Evolutionary conservation across 2,888 invertebrate species (phyloP), one percentile per base, ranked within the genome.

Genomic region (Thalpophila matura): DNA sequence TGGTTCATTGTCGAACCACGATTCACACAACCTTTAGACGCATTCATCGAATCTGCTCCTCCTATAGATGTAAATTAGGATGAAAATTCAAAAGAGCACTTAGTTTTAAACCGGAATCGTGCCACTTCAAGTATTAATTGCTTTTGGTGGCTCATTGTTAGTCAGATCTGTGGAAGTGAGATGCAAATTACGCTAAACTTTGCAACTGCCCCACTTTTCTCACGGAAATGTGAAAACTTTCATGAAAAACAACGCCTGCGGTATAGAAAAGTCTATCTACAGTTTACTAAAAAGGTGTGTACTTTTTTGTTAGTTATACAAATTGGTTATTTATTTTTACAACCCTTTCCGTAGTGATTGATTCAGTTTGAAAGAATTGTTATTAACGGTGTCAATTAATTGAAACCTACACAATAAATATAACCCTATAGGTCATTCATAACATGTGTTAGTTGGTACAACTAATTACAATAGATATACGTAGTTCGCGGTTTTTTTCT

Each of bases 81-180:
- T 87, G 89, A 91, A 90, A 92, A 91, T 91, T 91, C 90, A 90
- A 91, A 93, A 91, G 92, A 93, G 91, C 92, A 91, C 91, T 91
- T 91, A 91, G 89, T 92, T 92, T 91, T 85, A 91, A 91, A 89
- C 90, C 90, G 89, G 90, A 91, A 92, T 91, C 89, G 87, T 87
- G 88, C 86, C 89, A 91, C 92, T 93, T 92, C 86, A 91, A 93
- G 93, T 93, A 94, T 93, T 94, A 94, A 94, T 94, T 94, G 94
- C 93, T 93, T 93, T 94, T 91, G 89, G 89, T 90, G 89, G 90
- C 91, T 91, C 91, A 94, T 94, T 94, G 92, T 92, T 85, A 94
- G 93, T 93, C 93, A 91, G 92, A 90, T 92, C 91, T 85, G 87
- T 81, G 81, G 83, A 88, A 92, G 91, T 84, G 89, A 89, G 91